Percentiles rank a stretch among this genome's conserved stretches.
Evolutionary conservation across 2,113 vertebrate species (phyloP).

Genomic region (Dasypus novemcinctus): DNA sequence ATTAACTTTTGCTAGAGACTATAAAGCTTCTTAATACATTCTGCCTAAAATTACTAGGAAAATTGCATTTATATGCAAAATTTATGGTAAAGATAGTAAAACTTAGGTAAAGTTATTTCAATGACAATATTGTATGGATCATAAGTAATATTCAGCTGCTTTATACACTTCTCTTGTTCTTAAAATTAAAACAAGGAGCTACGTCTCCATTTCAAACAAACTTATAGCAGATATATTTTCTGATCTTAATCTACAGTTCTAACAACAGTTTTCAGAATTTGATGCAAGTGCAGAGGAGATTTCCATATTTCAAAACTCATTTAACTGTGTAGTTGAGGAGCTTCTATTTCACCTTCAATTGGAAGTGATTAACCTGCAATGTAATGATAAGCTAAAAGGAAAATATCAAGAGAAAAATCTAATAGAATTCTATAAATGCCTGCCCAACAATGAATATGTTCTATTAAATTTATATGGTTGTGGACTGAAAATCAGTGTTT

Average conservation of each 20-base stretch:
- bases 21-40: neutral
- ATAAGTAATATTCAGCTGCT: neutral
- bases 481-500: neutral
- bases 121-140: neutral
- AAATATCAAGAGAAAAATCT: neutral
- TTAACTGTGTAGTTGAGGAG: neutral
- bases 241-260: neutral
- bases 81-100: neutral
- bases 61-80: neutral
- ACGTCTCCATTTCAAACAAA: neutral
- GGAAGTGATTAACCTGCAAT: neutral
- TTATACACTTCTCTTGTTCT: neutral
- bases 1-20: neutral
- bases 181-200: neutral
- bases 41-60: neutral
- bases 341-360: neutral
- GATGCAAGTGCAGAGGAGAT: neutral
- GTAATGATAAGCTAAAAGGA: neutral
- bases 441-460: neutral
- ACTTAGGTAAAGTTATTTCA: neutral
- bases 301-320: neutral
- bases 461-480: neutral
- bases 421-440: neutral
- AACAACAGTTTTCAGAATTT: neutral
- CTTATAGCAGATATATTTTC: neutral